Evolutionary conservation across 2,797 vertebrate genomes (phyloP).

Genomic region (Scleropages formosus): DNA sequence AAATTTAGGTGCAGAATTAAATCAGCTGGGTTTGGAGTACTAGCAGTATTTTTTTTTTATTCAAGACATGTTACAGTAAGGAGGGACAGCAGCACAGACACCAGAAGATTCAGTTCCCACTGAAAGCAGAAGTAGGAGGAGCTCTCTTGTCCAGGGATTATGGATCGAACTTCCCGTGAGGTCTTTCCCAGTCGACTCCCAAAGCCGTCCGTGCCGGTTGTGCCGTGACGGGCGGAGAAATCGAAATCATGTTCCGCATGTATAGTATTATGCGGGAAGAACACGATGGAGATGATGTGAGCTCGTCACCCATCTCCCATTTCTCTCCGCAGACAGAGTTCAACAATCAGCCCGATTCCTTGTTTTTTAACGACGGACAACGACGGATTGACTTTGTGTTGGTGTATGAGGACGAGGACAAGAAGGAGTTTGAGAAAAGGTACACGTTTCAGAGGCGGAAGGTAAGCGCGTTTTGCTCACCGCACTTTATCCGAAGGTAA

Average conservation of each 20-base stretch:
- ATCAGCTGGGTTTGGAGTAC: neutral
- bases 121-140: neutral
- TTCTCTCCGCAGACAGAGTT: conserved; percentile 78
- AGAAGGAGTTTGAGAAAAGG: conserved; percentile 76
- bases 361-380: conserved; percentile 86
- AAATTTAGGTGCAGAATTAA: too few relatives aligned
- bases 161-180: neutral
- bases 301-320: conserved; percentile 36
- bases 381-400: conserved; percentile 86
- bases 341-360: conserved; percentile 75
- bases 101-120: conserved; percentile 20
- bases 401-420: conserved; percentile 87
- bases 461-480: conserved; percentile 56
- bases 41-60: too few relatives aligned
- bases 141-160: conserved; percentile 15
- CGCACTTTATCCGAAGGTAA: neutral
- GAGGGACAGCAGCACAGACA: conserved; percentile 30
- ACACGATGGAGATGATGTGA: conserved; percentile 37
- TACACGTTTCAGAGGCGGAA: conserved; percentile 65
- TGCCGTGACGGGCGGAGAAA: neutral
- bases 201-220: neutral
- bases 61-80: neutral
- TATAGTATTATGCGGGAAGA: conserved; percentile 59
- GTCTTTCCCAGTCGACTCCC: neutral
- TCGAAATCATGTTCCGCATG: conserved; percentile 39